Percentiles rank a stretch among this genome's conserved stretches.
Evolutionary conservation across 2,113 vertebrate species (phyloP).

Genomic region (Ctenodactylus gundi): DNA sequence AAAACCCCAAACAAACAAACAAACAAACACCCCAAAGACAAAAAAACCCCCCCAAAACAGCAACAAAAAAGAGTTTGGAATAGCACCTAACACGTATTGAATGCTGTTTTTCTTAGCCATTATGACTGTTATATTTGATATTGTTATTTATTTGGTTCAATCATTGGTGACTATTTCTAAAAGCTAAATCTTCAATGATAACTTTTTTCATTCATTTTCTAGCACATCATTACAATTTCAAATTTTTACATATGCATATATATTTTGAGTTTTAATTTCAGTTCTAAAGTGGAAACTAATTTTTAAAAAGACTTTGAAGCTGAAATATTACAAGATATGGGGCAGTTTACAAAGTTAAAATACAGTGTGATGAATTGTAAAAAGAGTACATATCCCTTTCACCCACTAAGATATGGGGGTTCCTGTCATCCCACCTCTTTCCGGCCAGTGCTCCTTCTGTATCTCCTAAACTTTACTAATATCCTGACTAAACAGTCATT

Average conservation of each 20-base stretch:
- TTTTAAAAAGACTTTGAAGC: neutral
- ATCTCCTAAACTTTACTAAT: neutral
- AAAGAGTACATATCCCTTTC: neutral
- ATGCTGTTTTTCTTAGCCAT: neutral
- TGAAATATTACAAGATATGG: neutral
- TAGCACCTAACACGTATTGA: neutral
- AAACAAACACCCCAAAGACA: no score
- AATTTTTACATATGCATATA: neutral
- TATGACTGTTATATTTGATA: neutral
- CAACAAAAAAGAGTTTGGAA: neutral
- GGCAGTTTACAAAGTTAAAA: neutral
- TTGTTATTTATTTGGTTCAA: neutral
- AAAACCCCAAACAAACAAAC: no score
- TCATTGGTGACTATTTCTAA: neutral
- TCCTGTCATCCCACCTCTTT: neutral
- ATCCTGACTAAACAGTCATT: neutral
- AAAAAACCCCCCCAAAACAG: no score
- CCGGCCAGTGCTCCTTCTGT: neutral
- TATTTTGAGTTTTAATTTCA: conserved; percentile 5
- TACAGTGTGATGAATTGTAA: neutral
- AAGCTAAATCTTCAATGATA: neutral
- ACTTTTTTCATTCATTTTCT: neutral
- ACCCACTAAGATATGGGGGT: neutral
- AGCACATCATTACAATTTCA: neutral
- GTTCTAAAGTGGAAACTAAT: neutral